These are phyloP conservation scores for Hirudinaria manillensis DNA, from an alignment of 2,888 invertebrate genomes.

Conservation along the genomic window DNA sequence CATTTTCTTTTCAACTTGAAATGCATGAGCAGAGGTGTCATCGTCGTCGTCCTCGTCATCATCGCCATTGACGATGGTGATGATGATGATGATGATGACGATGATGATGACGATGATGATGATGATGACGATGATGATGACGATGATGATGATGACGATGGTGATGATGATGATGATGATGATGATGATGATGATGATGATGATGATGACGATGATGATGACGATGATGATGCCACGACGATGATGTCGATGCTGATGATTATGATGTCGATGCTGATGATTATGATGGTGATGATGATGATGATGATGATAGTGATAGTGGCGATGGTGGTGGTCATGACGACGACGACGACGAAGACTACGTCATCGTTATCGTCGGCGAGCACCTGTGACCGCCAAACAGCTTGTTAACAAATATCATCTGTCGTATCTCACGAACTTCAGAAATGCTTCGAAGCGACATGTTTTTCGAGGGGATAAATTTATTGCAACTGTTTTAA, in stretches of 20 bases:
- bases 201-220: slow-evolving; percentile 29
- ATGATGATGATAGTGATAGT: slow-evolving; percentile 23
- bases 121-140: slow-evolving; percentile 28
- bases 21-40: neutral
- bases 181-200: slow-evolving; percentile 25
- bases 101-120: slow-evolving; percentile 27
- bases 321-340: slow-evolving; percentile 24
- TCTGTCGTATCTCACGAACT: too few species aligned
- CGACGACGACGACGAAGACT: slow-evolving; percentile 10
- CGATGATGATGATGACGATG: slow-evolving; percentile 22
- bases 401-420: too few species aligned
- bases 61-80: slow-evolving; percentile 18
- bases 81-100: slow-evolving; percentile 29
- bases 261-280: slow-evolving; percentile 4
- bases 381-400: neutral
- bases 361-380: neutral
- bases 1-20: too few species aligned
- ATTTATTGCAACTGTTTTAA: too few species aligned
- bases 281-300: slow-evolving; percentile 25
- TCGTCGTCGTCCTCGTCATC: neutral
- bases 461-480: too few species aligned
- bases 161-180: slow-evolving; percentile 25
- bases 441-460: too few species aligned
- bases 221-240: slow-evolving; percentile 13
- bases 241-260: slow-evolving; percentile 22